A percentile compares a stretch with the other conserved stretches of the same genome.
Conservation (phyloP, 2,113 vertebrate genomes). For the Orthonyx spaldingii region DNA sequence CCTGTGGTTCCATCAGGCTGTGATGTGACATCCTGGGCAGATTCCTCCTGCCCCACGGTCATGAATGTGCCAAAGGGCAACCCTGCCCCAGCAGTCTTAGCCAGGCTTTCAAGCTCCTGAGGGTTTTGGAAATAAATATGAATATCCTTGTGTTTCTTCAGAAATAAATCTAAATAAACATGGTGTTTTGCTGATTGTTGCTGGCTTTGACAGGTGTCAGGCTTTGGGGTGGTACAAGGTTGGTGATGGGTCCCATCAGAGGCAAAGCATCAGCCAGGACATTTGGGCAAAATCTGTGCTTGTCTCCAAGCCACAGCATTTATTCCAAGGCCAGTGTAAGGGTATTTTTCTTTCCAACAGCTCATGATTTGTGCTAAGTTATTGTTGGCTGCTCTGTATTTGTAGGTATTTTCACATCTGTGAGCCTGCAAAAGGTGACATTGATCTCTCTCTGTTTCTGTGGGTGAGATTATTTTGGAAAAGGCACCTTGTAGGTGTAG, state of each 20-base stretch:
- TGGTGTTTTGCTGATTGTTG: neutral
- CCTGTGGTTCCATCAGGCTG: neutral
- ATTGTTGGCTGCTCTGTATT: constrained; percentile 10
- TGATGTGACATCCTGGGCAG: neutral
- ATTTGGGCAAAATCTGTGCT: neutral
- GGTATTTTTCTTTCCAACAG: constrained; percentile 37
- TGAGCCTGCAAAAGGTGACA: neutral
- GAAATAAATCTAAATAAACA: neutral
- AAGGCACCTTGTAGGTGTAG: neutral
- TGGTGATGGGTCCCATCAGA: neutral
- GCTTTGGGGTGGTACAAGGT: neutral
- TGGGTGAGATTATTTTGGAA: neutral
- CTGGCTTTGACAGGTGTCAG: neutral
- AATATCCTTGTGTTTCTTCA: neutral
- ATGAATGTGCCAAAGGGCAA: neutral
- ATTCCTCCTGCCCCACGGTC: neutral
- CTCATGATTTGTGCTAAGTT: constrained; percentile 22
- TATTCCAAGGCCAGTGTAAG: neutral
- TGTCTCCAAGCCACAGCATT: neutral
- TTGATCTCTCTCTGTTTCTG: neutral
- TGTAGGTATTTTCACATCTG: constrained; percentile 32
- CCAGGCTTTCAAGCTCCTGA: neutral
- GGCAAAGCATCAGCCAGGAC: neutral
- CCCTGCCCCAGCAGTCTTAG: neutral
- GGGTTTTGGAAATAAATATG: neutral